Percentiles rank a stretch among this genome's conserved stretches.
phyloP scores from a whole-genome alignment of 2,113 vertebrate species.

The Lipotes vexillifer region DNA sequence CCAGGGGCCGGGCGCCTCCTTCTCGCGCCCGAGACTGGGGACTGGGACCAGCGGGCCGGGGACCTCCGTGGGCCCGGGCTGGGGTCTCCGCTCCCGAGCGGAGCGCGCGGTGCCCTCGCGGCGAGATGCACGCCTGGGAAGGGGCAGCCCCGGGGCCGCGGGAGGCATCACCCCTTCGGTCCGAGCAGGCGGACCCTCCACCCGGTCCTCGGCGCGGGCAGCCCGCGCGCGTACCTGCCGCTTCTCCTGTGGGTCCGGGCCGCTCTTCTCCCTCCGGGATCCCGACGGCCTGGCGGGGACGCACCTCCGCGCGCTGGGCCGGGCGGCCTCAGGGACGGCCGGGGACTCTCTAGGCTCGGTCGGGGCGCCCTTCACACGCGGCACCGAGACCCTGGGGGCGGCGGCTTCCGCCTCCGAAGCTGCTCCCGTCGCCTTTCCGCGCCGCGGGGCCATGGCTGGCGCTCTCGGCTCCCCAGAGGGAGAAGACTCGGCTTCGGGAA shows the following conservation, averaged over 20 bases:
- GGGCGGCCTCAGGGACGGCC: neutral
- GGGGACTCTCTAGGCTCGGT: accelerated
- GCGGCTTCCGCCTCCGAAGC: neutral
- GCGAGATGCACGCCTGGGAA: neutral
- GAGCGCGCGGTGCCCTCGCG: neutral
- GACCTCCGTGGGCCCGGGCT: accelerated
- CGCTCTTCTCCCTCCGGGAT: neutral
- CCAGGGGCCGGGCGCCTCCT: neutral
- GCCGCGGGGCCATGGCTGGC: neutral
- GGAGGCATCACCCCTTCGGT: neutral
- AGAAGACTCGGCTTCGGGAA: neutral
- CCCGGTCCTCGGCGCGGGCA: neutral
- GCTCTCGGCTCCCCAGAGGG: accelerated
- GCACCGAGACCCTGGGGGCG: neutral
- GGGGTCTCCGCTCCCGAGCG: neutral
- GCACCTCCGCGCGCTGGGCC: accelerated
- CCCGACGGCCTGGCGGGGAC: neutral
- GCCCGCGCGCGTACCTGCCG: accelerated
- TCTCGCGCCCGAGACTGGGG: accelerated
- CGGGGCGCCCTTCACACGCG: accelerated
- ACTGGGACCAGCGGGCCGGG: accelerated
- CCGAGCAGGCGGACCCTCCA: neutral
- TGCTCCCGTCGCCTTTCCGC: neutral
- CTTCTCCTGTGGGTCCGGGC: accelerated
- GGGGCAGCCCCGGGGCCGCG: accelerated